Conservation (phyloP, 2,888 invertebrate species). For the Xestia c-nigrum region DNA sequence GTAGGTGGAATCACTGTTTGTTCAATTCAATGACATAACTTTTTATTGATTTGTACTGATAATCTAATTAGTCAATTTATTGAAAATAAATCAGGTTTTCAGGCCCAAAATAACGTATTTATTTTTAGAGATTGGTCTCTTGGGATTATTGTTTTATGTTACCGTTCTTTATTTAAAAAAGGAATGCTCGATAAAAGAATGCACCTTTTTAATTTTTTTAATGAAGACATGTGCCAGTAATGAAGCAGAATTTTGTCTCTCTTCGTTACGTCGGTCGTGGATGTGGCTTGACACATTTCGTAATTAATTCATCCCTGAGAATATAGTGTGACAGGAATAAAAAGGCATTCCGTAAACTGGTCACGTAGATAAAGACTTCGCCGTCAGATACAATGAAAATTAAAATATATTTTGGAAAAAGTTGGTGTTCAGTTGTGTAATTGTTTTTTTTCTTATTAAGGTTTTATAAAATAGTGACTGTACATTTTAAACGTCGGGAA, state of each 20-base stretch:
- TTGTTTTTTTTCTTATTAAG: not conserved
- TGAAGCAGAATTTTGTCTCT: conserved; percentile 39
- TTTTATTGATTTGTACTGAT: too few species aligned
- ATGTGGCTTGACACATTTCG: conserved; percentile 50
- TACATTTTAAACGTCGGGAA: not conserved
- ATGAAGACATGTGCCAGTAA: conserved; percentile 36
- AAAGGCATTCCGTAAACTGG: conserved; percentile 44
- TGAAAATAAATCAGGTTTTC: too few species aligned
- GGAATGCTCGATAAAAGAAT: not conserved
- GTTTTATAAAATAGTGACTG: not conserved
- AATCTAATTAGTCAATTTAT: too few species aligned
- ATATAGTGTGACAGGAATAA: conserved; percentile 44
- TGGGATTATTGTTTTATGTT: too few species aligned
- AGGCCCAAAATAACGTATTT: too few species aligned
- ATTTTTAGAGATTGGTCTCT: too few species aligned
- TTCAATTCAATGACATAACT: too few species aligned
- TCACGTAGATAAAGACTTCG: conserved; percentile 51
- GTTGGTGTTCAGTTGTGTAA: not conserved
- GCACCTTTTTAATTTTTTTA: conserved; percentile 12
- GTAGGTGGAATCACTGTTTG: too few species aligned
- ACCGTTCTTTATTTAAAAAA: not conserved
- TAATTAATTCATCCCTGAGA: conserved; percentile 51
- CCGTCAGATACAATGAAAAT: conserved; percentile 43
- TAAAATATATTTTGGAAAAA: conserved; percentile 30
- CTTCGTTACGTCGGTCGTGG: conserved; percentile 40